Percentiles rank a stretch among this genome's conserved stretches.
Conservation (phyloP, 2,888 invertebrate species). For the Oscheius sp. region DNA sequence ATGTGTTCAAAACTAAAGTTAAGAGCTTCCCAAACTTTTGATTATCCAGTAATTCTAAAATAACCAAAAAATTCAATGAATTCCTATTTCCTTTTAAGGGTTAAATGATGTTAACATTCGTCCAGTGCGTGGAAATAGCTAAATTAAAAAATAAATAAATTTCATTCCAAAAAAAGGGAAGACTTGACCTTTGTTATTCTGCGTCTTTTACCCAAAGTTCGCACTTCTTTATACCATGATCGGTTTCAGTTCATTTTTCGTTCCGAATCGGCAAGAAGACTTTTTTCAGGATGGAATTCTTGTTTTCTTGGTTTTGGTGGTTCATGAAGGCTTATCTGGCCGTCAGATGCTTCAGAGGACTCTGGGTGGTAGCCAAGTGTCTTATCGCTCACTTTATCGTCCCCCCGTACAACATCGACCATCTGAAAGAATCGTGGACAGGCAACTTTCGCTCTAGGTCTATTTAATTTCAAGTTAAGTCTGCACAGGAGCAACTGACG, state of each 20-base stretch:
- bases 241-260: not conserved
- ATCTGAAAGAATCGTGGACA: conserved; percentile 58
- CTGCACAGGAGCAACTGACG: conserved; percentile 71
- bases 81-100: no score
- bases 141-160: no score
- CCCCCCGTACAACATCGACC: conserved; percentile 48
- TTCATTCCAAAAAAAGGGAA: no score
- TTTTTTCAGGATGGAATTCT: not conserved
- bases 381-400: conserved; percentile 51
- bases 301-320: not conserved
- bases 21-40: no score
- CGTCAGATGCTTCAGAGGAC: conserved; percentile 62
- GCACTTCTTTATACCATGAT: not conserved
- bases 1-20: not conserved
- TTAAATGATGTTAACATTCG: no score
- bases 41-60: no score
- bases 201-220: not conserved
- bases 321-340: conserved; percentile 47
- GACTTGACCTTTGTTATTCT: no score
- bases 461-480: conserved; percentile 49
- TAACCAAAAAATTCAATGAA: no score
- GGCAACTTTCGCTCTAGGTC: conserved; percentile 36
- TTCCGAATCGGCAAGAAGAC: not conserved
- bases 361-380: conserved; percentile 54
- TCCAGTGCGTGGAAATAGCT: no score